These are phyloP conservation scores for Xiphias gladius DNA, from an alignment of 2,113 vertebrate genomes.

Conservation along the genomic window DNA sequence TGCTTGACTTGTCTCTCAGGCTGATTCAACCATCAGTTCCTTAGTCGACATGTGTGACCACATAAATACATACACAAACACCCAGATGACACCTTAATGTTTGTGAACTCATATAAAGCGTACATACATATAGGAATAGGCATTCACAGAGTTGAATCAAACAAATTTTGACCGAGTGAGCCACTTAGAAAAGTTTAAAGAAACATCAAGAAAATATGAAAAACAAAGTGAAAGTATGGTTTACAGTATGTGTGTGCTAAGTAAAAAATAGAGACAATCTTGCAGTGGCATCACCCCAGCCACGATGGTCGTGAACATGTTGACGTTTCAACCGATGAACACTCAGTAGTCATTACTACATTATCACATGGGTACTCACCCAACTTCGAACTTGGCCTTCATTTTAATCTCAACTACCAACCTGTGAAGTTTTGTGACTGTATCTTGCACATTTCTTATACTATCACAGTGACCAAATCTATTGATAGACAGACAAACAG, in stretches of 20 bases:
- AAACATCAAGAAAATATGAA: not conserved
- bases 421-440: too few relatives aligned
- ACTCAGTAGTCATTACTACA: too few relatives aligned
- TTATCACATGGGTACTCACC: too few relatives aligned
- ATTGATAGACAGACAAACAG: too few relatives aligned
- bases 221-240: not conserved
- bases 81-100: not conserved
- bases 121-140: not conserved
- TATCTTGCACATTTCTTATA: too few relatives aligned
- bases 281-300: too few relatives aligned
- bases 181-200: not conserved
- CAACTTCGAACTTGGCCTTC: too few relatives aligned
- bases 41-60: constrained; percentile 13
- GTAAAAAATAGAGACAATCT: not conserved
- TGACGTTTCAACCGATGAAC: too few relatives aligned
- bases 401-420: too few relatives aligned
- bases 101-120: not conserved
- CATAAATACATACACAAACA: not conserved
- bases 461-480: too few relatives aligned
- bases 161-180: not conserved
- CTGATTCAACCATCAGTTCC: constrained; percentile 41
- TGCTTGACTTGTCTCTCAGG: constrained; percentile 36
- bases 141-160: not conserved
- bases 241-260: not conserved
- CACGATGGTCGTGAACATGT: too few relatives aligned